phyloP scores from a whole-genome alignment of 2,888 invertebrate species.

The Argyresthia albistria region DNA sequence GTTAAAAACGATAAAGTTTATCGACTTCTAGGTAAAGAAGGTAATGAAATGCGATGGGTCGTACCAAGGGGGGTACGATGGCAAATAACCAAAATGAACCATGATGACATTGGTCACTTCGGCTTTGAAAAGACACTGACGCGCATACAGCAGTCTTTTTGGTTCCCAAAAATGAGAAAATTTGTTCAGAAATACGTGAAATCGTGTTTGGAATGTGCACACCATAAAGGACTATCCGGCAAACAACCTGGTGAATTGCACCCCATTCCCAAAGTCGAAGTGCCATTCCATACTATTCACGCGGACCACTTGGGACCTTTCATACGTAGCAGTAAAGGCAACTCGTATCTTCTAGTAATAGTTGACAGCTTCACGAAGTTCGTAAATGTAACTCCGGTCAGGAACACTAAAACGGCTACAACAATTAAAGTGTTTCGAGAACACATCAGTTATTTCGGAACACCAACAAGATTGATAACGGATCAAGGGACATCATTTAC shows the following conservation, averaged over 20 bases:
- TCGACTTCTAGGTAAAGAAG: slow-evolving; percentile 1
- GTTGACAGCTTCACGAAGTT: slow-evolving; percentile 16
- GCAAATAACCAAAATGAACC: slow-evolving; percentile 14
- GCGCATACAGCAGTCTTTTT: slow-evolving; percentile 12
- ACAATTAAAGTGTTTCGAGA: slow-evolving; percentile 11
- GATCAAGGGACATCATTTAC: slow-evolving; percentile 14
- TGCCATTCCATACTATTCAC: slow-evolving; percentile 18
- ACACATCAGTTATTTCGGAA: slow-evolving; percentile 14
- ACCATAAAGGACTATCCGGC: slow-evolving; percentile 14
- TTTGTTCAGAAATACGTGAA: slow-evolving; percentile 16
- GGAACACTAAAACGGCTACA: slow-evolving; percentile 12
- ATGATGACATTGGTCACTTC: slow-evolving; percentile 20
- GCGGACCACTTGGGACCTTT: slow-evolving; percentile 17
- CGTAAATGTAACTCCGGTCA: slow-evolving; percentile 11
- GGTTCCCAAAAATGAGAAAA: slow-evolving; percentile 17
- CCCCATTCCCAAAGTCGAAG: slow-evolving; percentile 12
- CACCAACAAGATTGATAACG: slow-evolving; percentile 13
- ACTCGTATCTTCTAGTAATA: slow-evolving; percentile 13
- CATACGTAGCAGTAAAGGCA: slow-evolving; percentile 9
- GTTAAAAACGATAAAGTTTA: slow-evolving; percentile 6
- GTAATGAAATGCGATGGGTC: slow-evolving; percentile 11
- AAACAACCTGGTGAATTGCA: slow-evolving; percentile 13
- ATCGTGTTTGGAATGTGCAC: slow-evolving; percentile 15
- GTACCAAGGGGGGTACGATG: slow-evolving; percentile 14
- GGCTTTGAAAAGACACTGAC: slow-evolving; percentile 16